Base-by-base conservation (phyloP, 2,797 vertebrate species). In the Pempheris klunzingeri region DNA sequence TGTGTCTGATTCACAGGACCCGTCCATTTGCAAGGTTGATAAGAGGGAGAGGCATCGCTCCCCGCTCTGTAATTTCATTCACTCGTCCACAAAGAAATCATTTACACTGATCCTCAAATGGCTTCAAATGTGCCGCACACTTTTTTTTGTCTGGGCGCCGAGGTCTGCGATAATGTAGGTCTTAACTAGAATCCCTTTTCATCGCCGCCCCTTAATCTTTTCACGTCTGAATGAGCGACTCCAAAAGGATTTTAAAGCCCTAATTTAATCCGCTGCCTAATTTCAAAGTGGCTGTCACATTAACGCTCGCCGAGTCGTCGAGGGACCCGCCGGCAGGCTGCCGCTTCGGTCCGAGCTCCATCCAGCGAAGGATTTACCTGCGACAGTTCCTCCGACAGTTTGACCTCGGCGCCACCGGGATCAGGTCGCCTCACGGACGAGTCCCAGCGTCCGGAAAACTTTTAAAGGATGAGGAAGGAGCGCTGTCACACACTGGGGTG, bases 211-310 rank as follows among this genome's bases (percentile, higher is more conserved):
- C 91, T 92, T 93, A 93, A 93, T 93, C 91, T 93, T 85, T 86
- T 87, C 86, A 89, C 85, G 85, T 91, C 91, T 93, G 92, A 93
- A 92, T 78, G 92, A 92, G 82, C 86, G 65, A 92, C 91, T 93
- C 89, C 91, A 90, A 92, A 93, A 91, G 86, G 82, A 82, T 92
- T 92, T 92, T 86, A 87, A 88, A 89, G 80, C 84, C 87, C 87
- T 93, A 92, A 94, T 94, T 93, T 93, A 93, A 93, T 92, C 92
- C 87, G 74, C 88, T 75, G 88, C 90, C 83, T 86, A 83, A 91
- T 91, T 94, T 92, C 89, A 92, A 90, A 93, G 89, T 91, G 87
- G 82, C 86, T 89, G 90, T 90, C 90, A 87, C 83, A 79, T 91
- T 78, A 82, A 84, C 68, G 72, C 81, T 84, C 66, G 50, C 63